These are phyloP conservation scores for Typhlomys cinereus DNA, from an alignment of 2,113 vertebrate genomes.

Conservation along the genomic window DNA sequence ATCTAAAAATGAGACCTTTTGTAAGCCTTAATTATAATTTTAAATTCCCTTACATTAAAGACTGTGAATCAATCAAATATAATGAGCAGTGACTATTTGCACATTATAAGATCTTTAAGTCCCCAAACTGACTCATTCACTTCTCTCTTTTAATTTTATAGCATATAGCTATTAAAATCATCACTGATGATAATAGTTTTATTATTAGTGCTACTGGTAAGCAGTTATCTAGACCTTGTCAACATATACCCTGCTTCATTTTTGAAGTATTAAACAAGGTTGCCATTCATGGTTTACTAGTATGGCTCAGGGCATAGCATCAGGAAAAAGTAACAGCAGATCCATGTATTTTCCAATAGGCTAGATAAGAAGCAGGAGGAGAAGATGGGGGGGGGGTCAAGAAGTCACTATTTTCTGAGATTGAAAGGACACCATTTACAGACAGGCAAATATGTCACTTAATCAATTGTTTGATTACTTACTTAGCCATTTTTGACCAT, in stretches of 20 bases:
- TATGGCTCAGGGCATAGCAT: not conserved
- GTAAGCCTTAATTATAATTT: slow-evolving; percentile 77
- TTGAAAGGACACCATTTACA: not conserved
- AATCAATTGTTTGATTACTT: not conserved
- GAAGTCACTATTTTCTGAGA: not conserved
- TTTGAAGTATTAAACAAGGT: not conserved
- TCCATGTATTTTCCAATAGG: not conserved
- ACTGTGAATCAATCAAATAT: slow-evolving; percentile 61
- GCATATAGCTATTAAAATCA: not conserved
- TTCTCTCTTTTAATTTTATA: not conserved
- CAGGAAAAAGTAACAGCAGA: not conserved
- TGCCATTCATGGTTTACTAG: not conserved
- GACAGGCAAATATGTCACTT: not conserved
- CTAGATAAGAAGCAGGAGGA: not conserved
- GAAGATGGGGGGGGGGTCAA: accelerated
- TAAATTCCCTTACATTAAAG: slow-evolving; percentile 67
- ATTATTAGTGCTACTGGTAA: accelerated
- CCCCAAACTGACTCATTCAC: not conserved
- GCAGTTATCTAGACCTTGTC: not conserved
- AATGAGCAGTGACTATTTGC: slow-evolving; percentile 42
- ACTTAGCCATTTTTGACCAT: not conserved
- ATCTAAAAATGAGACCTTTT: slow-evolving; percentile 73
- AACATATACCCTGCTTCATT: not conserved
- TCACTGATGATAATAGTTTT: not conserved
- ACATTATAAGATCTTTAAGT: slow-evolving; percentile 22